phyloP scores from a whole-genome alignment of 2,113 vertebrate species.

The Coregonus clupeaformis region DNA sequence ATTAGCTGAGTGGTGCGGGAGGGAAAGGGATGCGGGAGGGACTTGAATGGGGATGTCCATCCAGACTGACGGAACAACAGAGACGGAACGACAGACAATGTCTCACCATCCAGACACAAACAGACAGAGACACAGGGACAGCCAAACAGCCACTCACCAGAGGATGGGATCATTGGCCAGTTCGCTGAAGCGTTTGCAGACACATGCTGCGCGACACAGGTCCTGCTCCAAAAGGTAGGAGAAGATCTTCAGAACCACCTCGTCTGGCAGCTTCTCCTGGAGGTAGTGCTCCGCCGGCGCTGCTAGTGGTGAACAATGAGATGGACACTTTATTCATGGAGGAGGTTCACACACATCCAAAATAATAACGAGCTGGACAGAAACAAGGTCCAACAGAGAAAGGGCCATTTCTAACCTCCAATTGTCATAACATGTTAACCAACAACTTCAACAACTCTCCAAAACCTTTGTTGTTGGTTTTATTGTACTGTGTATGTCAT shows the following conservation, averaged over 20 bases:
- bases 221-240: conserved; percentile 98
- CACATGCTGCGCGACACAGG: conserved; percentile 95
- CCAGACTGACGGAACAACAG: neutral
- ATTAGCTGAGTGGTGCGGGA: neutral
- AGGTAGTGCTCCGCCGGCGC: conserved; percentile 98
- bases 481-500: no score
- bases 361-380: no score
- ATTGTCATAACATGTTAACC: no score
- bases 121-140: conserved; percentile 34
- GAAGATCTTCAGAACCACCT: conserved; percentile 98
- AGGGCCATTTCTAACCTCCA: no score
- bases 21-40: neutral
- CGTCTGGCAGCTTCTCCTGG: conserved; percentile 97
- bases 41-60: no score
- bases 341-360: no score
- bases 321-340: neutral
- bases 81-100: neutral
- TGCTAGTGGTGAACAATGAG: conserved; percentile 65
- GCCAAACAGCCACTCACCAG: conserved; percentile 80
- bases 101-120: conserved; percentile 99
- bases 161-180: conserved; percentile 99
- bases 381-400: no score
- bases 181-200: conserved; percentile 98
- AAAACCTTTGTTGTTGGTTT: no score
- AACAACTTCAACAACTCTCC: no score